Conservation (phyloP, 2,113 vertebrate genomes). For the Lophochroa leadbeateri region DNA sequence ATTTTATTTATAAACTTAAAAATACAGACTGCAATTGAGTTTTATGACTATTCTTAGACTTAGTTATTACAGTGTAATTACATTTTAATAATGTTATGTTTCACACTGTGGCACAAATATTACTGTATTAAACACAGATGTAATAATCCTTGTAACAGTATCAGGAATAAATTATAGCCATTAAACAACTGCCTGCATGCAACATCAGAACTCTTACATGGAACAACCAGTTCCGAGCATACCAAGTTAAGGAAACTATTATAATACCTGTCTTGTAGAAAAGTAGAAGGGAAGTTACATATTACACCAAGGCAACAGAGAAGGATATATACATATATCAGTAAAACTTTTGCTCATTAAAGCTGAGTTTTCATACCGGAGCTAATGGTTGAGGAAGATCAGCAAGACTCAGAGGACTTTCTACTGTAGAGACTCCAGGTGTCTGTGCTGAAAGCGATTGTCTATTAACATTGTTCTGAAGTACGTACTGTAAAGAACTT, state of each 20-base stretch:
- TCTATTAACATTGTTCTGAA: background rate
- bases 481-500: background rate
- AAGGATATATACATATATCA: background rate
- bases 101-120: background rate
- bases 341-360: background rate
- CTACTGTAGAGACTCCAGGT: slow-evolving; percentile 19
- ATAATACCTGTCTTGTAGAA: background rate
- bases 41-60: background rate
- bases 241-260: background rate
- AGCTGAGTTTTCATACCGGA: slow-evolving; percentile 52
- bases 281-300: background rate
- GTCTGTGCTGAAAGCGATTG: slow-evolving; percentile 29
- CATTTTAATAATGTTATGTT: background rate
- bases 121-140: background rate
- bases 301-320: background rate
- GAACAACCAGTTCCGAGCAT: background rate
- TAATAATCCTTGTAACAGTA: background rate
- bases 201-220: background rate
- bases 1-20: background rate
- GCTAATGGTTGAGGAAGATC: background rate
- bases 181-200: background rate
- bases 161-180: background rate
- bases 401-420: background rate
- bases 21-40: background rate
- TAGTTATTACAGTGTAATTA: background rate